Evolutionary conservation across 2,797 vertebrate species (phyloP), one percentile per base, ranked within the genome.

Genomic region (Craterocephalus amniculus): DNA sequence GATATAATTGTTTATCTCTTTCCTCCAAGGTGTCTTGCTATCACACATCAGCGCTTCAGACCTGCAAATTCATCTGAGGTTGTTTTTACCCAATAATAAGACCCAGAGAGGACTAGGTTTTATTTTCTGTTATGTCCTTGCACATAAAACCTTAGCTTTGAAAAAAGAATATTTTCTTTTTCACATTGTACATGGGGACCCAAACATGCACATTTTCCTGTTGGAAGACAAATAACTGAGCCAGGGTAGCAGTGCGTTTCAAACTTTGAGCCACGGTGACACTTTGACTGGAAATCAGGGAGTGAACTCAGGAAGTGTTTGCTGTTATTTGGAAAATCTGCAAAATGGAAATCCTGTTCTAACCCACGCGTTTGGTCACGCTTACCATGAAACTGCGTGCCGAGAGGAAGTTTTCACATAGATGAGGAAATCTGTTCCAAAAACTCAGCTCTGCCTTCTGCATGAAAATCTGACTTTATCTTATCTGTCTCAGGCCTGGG

Each of bases 341-440:
- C 31, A 67, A 78, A 72, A 26, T 91, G 91, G 89, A 93, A 90
- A 93, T 92, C 87, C 91, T 92, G 88, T 85, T 65, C 69, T 67
- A 22, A 48, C 63, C 61, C 51, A 18, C 49, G 75, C 70, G 72
- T 79, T 64, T 87, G 88, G 88, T 90, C 88, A 73, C 62, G 31
- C 56, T 63, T 72, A 65, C 52, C 29, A 20, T 67, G 22, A 81
- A 82, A 76, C 36, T 45, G 49, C 64, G 52, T 18, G 52, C 58
- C 56, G 34, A 81, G 67, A 85, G 85, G 87, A 90, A 87, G 65
- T 68, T 74, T 82, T 81, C 57, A 56, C 40, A 56, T 13, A 31
- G 59, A 79, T 26, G 70, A 86, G 88, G 87, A 91, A 87, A 86
- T 72, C 60, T 76, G 78, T 69, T 81, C 54, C 43, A 64, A 31